These are phyloP conservation scores for Lonchura striata DNA, from an alignment of 2,113 vertebrate species.

Conservation along the genomic window DNA sequence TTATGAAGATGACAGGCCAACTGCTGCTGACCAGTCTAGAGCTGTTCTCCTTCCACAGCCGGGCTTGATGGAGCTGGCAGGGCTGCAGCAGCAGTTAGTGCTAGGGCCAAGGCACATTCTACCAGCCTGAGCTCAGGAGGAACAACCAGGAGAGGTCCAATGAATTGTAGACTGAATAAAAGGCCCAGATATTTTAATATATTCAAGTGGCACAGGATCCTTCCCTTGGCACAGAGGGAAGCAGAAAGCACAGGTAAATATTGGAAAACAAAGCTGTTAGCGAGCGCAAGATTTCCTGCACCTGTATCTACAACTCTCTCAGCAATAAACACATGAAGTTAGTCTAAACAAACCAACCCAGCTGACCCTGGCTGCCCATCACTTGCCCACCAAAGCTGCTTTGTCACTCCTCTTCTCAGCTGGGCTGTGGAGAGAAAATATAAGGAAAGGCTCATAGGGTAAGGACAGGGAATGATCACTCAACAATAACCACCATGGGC, in stretches of 20 bases:
- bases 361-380: not conserved
- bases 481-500: not conserved
- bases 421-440: not conserved
- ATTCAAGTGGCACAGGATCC: not conserved
- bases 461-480: not conserved
- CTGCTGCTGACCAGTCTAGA: not conserved
- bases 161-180: not conserved
- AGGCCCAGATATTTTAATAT: not conserved
- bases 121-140: not conserved
- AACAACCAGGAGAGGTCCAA: not conserved
- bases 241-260: not conserved
- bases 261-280: not conserved
- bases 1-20: not conserved
- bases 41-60: not conserved
- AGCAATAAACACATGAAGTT: not conserved
- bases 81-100: not conserved
- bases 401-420: not conserved
- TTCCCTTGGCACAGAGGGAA: not conserved
- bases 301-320: not conserved
- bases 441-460: not conserved
- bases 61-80: not conserved
- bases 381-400: not conserved
- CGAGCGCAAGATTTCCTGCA: not conserved
- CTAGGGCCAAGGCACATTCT: not conserved
- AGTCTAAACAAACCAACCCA: not conserved